phyloP scores from a whole-genome alignment of 2,797 vertebrate species.

The Lacerta bilineata region DNA sequence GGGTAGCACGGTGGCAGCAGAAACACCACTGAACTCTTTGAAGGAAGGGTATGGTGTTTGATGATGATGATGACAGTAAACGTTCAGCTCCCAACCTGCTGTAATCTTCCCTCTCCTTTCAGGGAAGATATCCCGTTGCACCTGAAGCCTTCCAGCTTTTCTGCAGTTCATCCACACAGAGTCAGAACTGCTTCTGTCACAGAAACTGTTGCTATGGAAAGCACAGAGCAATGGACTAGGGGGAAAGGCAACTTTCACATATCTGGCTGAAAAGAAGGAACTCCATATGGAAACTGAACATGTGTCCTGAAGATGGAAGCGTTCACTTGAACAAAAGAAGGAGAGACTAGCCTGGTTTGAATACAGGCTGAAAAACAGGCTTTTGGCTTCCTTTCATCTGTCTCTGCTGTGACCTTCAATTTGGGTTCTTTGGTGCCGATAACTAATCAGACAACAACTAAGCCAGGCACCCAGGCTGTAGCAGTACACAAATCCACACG shows the following conservation, averaged over 20 bases:
- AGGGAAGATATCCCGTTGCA: background rate
- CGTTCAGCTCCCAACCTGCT: background rate
- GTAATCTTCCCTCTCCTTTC: conserved; percentile 11
- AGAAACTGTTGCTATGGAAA: background rate
- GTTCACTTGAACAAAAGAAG: background rate
- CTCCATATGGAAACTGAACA: background rate
- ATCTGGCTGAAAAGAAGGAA: background rate
- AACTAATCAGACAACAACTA: background rate
- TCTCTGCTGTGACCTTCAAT: background rate
- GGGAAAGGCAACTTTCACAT: background rate
- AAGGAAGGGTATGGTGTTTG: background rate
- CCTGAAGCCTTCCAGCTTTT: background rate
- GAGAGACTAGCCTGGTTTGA: too few species aligned
- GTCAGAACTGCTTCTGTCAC: background rate
- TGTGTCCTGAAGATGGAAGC: background rate
- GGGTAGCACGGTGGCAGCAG: too few species aligned
- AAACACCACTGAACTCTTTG: too few species aligned
- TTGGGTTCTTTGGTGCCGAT: background rate
- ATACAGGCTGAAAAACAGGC: too few species aligned
- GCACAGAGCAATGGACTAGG: background rate
- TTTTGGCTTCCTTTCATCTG: background rate
- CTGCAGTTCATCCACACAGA: background rate
- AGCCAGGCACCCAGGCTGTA: background rate
- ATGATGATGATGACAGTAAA: too few species aligned
- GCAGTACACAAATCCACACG: too few species aligned